Base-by-base conservation (phyloP, 2,888 invertebrate genomes). In the Galerucella nymphaeae region DNA sequence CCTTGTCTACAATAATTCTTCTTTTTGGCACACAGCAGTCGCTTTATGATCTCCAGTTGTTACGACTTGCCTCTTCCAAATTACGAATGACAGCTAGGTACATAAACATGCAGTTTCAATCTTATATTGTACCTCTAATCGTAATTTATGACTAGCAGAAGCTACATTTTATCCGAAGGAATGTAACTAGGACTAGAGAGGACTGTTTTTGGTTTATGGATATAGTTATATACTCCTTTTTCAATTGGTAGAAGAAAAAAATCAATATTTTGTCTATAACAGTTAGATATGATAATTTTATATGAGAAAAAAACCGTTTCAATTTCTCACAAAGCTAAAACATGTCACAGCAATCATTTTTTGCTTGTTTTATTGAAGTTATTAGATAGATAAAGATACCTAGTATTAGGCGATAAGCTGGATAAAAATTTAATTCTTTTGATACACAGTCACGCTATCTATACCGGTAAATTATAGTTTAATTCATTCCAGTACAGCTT, bases 91-190 rank as follows among this genome's bases (percentile, higher is more conserved):
- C 81, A 81, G 79, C 74, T 71, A 69, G 69, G 76, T 76, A 76
- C 77, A 77, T 79, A 81, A 78, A 79, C 77, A 76, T 80, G 78
- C 78, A 79, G 76, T 80, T 78, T 77, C 79, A 80, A 80, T 80
- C 80, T 80, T 76, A 75, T 79, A 78, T 74, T 76, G 72, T 75
- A 63, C 70, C 71, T 62, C 71, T 75, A 75, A 77, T 72, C 67
- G 75, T 72, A 75, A 75, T 75, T 75, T 77, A 77, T 71, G 75
- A 50, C 70, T 64, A 70, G 61, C 38, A 63, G 64, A 16, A 50
- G 71, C 62, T 61, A 71, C 75, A 72, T 77, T 74, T 77, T 73
- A 77, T 71, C 68, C 62, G 50, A 41, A 18, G 48, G 62, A 62
- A 42, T 55, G 62, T 48, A 50, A 48, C 68, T 68, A 68, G 61